These are phyloP conservation scores for Leptopilina myrica DNA, from an alignment of 2,888 invertebrate genomes.

Conservation along the genomic window DNA sequence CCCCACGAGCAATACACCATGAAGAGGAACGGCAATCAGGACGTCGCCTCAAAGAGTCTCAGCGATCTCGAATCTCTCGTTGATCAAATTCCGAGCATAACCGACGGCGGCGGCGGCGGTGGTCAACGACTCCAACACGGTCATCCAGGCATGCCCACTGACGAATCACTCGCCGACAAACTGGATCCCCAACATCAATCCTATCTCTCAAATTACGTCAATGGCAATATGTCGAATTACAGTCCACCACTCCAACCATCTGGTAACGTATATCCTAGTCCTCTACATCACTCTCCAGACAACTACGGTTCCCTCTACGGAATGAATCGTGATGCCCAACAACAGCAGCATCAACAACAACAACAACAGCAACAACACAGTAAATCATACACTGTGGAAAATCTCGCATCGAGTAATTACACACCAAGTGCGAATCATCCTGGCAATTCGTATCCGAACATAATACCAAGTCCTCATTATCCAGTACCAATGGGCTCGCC, in stretches of 20 bases:
- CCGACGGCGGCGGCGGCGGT: slow-evolving; percentile 79
- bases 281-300: slow-evolving; percentile 68
- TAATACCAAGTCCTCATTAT: slow-evolving; percentile 75
- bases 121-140: slow-evolving; percentile 70
- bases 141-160: slow-evolving; percentile 63
- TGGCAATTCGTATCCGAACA: slow-evolving; percentile 73
- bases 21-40: slow-evolving; percentile 78
- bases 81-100: slow-evolving; percentile 93
- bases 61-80: slow-evolving; percentile 93
- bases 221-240: slow-evolving; percentile 68
- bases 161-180: slow-evolving; percentile 69
- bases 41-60: slow-evolving; percentile 90
- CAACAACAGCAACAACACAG: slow-evolving; percentile 70
- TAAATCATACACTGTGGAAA: slow-evolving; percentile 76
- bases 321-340: slow-evolving; percentile 67
- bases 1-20: slow-evolving; percentile 73
- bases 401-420: slow-evolving; percentile 76
- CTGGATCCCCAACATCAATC: slow-evolving; percentile 69
- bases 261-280: slow-evolving; percentile 66
- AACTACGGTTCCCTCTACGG: slow-evolving; percentile 69
- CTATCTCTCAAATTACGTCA: slow-evolving; percentile 59
- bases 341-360: slow-evolving; percentile 64
- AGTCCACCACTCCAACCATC: slow-evolving; percentile 71
- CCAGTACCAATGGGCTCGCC: slow-evolving; percentile 75
- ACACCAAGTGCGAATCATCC: slow-evolving; percentile 72